Base-by-base conservation (phyloP, 1,140 invertebrate genomes). In the Orius insidiosus region DNA sequence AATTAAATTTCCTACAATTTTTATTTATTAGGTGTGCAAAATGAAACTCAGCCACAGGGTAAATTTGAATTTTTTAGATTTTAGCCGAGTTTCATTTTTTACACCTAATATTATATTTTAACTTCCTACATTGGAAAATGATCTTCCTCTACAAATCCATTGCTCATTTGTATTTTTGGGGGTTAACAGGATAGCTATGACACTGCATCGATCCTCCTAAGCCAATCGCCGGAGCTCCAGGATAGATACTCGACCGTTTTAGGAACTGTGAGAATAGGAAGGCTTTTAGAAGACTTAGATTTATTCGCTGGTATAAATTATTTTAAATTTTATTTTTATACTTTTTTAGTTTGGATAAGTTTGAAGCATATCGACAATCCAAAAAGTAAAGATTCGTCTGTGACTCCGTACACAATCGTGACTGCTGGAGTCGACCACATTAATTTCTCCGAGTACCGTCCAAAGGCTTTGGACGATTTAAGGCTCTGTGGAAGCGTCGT, bases 231-330 rank as follows among this genome's bases (percentile, higher is more conserved):
- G 1, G 50, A 54, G 3, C 56, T 82, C 6, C 69, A 79, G 52
- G 74, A 84, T 48, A 73, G 75, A 55, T 85, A 85, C 59, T 65
- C 75, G 1, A 76, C 75, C 8, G 71, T 69, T 52, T 58, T 70
- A 48, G 73, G 77, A 1, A 64, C 67, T 48, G 72, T 84, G 3
- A 63, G 83, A 47, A 60, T 81, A 53, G 82, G 82, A 8, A 63
- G 80, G 47, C 63, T 86, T 2, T 59, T 85, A 45, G 82, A 86
- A 64, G 80, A 85, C 59, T 71, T 86, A 62, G 82, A 86, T 61
- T 69, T 80, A 46, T 82, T 85, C 70, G 78, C 80, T 45, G 73
- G 74, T 76, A 59, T 49, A 42, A 10, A n/a, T 41, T 8, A 6
- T 1, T 48, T 18, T 9, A 24, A 15, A 51, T 40, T 31, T 54